A percentile compares a stretch with the other conserved stretches of the same genome.
phyloP scores from a whole-genome alignment of 2,113 vertebrate genomes.

The Catharus fuscescens region DNA sequence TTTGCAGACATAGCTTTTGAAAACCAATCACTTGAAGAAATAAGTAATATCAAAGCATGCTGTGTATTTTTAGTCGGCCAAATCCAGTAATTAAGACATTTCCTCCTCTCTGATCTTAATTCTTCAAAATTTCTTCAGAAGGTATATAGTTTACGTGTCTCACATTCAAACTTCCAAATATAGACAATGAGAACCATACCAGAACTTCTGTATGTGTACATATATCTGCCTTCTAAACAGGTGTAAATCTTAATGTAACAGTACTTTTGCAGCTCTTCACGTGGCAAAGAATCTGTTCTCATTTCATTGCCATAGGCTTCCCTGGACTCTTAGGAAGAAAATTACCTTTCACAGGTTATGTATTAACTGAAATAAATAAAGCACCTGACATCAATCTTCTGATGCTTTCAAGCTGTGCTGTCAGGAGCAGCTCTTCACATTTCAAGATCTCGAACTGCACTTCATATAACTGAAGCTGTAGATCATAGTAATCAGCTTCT shows the following conservation, averaged over 20 bases:
- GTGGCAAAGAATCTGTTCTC: background rate
- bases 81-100: background rate
- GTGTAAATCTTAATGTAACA: background rate
- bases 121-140: background rate
- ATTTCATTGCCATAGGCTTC: background rate
- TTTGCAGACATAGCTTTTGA: background rate
- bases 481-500: constrained; percentile 94
- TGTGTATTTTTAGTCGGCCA: background rate
- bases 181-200: background rate
- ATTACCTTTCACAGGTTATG: background rate
- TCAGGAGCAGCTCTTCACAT: constrained; percentile 93
- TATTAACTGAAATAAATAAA: constrained; percentile 29
- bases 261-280: background rate
- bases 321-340: background rate
- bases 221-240: background rate
- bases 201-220: background rate
- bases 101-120: background rate
- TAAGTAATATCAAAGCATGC: fast-evolving
- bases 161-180: background rate
- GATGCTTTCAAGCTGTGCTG: constrained; percentile 93
- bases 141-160: fast-evolving
- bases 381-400: constrained; percentile 92
- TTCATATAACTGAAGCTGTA: constrained; percentile 96
- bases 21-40: background rate
- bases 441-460: constrained; percentile 95